Evolutionary conservation across 1,140 invertebrate species (phyloP).

Genomic region (Drosophila asahinai): DNA sequence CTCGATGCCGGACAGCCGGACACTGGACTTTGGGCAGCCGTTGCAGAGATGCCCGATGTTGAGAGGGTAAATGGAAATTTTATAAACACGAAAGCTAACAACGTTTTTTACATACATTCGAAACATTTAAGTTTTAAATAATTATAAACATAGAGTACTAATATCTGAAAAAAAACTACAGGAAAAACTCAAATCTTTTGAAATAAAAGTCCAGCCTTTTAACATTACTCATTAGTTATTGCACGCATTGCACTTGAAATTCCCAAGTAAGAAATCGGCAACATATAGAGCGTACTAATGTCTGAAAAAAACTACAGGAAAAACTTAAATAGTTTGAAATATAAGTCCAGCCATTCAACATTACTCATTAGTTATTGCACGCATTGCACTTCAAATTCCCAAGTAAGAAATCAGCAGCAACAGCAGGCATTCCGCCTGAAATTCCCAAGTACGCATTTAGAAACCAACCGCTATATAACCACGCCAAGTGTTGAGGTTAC

Average conservation of each 20-base stretch:
- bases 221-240: background rate
- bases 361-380: too few relatives aligned
- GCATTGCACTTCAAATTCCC: too few relatives aligned
- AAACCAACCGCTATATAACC: background rate
- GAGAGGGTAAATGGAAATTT: background rate
- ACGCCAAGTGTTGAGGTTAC: too few relatives aligned
- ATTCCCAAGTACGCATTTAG: background rate
- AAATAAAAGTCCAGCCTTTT: background rate
- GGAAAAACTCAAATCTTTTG: background rate
- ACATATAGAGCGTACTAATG: too few relatives aligned
- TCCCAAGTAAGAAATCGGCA: too few relatives aligned
- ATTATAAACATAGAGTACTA: too few relatives aligned
- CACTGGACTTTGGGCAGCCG: background rate
- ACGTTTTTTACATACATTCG: background rate
- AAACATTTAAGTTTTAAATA: too few relatives aligned
- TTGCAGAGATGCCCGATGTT: slow-evolving; percentile 8
- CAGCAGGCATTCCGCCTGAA: too few relatives aligned
- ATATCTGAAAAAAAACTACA: background rate
- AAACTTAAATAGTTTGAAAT: background rate
- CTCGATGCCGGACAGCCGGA: slow-evolving; percentile 22
- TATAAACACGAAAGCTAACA: background rate
- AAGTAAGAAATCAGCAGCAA: too few relatives aligned
- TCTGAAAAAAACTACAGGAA: background rate
- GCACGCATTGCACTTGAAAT: too few relatives aligned
- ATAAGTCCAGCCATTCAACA: background rate